Conservation (phyloP, 2,797 vertebrate genomes). For the Decapterus maruadsi region DNA sequence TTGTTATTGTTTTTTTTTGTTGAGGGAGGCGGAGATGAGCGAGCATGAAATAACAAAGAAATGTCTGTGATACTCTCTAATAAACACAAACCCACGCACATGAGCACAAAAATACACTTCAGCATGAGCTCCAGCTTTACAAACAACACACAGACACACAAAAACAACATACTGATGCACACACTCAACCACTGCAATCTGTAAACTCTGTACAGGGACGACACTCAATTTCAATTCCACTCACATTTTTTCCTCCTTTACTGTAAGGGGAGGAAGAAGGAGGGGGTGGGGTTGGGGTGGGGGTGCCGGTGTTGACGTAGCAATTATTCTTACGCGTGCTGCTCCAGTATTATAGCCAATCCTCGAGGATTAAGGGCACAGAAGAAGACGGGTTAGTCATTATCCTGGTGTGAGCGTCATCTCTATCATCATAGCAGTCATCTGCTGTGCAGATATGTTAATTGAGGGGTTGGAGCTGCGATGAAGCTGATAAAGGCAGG, state of each 20-base stretch:
- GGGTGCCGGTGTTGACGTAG: conserved; percentile 48
- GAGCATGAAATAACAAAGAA: conserved; percentile 46
- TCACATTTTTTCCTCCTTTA: conserved; percentile 30
- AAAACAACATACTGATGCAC: conserved; percentile 13
- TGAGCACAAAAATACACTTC: neutral
- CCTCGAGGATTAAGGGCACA: conserved; percentile 48
- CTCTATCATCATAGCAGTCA: conserved; percentile 49
- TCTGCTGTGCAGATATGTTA: conserved; percentile 52
- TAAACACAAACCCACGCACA: conserved; percentile 15
- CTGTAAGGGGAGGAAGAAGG: conserved; percentile 14
- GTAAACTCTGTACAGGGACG: conserved; percentile 1
- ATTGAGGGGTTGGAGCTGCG: conserved; percentile 22
- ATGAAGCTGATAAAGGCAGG: conserved; percentile 16
- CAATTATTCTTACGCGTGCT: conserved; percentile 50
- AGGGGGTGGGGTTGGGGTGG: neutral
- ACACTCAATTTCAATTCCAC: conserved; percentile 48
- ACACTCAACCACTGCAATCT: conserved; percentile 3
- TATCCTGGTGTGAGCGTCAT: conserved; percentile 52
- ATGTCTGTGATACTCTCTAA: conserved; percentile 34
- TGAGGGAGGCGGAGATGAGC: conserved; percentile 16
- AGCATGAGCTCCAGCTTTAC: conserved; percentile 1
- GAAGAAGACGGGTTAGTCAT: conserved; percentile 63
- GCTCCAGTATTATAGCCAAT: conserved; percentile 57
- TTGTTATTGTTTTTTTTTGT: conserved; percentile 2
- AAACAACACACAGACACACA: neutral